Conservation (phyloP, 2,113 vertebrate species). For the Paedocypris sp. region DNA sequence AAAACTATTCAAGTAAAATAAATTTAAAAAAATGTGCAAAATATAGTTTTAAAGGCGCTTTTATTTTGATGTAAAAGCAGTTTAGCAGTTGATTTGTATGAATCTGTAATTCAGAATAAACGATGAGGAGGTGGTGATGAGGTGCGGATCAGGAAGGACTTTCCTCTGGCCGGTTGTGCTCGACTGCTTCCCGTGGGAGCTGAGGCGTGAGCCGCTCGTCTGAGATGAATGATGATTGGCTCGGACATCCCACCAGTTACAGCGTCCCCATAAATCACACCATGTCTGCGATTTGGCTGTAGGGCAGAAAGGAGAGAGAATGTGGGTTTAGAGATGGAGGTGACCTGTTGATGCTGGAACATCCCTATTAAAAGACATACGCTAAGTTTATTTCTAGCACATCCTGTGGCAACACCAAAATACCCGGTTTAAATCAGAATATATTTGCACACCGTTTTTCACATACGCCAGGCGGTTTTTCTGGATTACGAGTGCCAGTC, state of each 20-base stretch:
- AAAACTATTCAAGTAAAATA: too few relatives aligned
- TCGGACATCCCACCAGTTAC: constrained; percentile 11
- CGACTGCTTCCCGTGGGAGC: constrained; percentile 1
- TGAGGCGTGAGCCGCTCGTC: constrained; percentile 4
- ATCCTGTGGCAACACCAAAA: too few relatives aligned
- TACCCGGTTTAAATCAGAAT: too few relatives aligned
- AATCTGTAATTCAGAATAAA: too few relatives aligned
- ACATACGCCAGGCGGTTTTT: too few relatives aligned
- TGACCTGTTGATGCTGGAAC: background rate
- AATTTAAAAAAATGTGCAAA: too few relatives aligned
- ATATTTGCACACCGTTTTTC: too few relatives aligned
- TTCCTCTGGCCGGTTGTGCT: background rate
- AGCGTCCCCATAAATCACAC: constrained; percentile 18
- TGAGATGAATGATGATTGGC: constrained; percentile 22
- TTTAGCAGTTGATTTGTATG: background rate
- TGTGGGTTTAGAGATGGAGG: background rate
- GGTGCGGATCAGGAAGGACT: background rate
- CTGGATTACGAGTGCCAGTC: too few relatives aligned
- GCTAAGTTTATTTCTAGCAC: too few relatives aligned
- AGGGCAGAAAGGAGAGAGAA: background rate
- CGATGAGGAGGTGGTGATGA: background rate
- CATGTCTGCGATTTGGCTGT: constrained; percentile 14
- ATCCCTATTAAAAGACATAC: too few relatives aligned
- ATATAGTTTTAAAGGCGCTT: too few relatives aligned
- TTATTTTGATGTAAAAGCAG: background rate